phyloP scores from a whole-genome alignment of 2,797 vertebrate genomes.

The Catamblyrhynchus diadema region DNA sequence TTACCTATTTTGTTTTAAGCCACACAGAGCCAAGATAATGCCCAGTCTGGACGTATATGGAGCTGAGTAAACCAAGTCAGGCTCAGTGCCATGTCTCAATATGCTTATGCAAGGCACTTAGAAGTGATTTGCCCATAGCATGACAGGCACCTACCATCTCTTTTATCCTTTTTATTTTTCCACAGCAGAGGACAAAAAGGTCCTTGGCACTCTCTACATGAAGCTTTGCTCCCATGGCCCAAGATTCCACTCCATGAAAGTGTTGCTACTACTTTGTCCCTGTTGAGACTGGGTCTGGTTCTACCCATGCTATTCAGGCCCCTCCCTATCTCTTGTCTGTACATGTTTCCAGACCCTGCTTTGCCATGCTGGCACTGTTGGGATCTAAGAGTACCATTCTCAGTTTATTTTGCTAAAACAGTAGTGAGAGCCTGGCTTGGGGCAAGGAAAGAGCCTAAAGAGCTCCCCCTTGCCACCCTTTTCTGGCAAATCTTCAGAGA shows the following conservation, averaged over 20 bases:
- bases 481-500: not conserved
- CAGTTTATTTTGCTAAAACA: not conserved
- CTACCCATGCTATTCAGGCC: rapidly evolving
- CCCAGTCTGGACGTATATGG: rapidly evolving
- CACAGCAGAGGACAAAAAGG: not conserved
- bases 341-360: not conserved
- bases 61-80: not conserved
- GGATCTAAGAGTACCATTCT: not conserved
- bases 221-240: rapidly evolving
- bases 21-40: not conserved
- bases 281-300: not conserved
- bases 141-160: not conserved
- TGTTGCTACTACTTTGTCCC: rapidly evolving
- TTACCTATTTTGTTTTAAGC: not conserved
- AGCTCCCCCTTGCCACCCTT: rapidly evolving
- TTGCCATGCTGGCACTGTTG: not conserved
- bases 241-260: not conserved
- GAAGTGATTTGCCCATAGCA: not conserved
- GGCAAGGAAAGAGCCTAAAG: not conserved
- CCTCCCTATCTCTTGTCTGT: not conserved
- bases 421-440: rapidly evolving
- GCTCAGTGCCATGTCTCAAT: not conserved
- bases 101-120: not conserved
- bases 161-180: not conserved
- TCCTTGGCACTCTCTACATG: not conserved